Evolutionary conservation across 1,140 invertebrate species (phyloP).

Genomic region (Eurosta solidaginis): DNA sequence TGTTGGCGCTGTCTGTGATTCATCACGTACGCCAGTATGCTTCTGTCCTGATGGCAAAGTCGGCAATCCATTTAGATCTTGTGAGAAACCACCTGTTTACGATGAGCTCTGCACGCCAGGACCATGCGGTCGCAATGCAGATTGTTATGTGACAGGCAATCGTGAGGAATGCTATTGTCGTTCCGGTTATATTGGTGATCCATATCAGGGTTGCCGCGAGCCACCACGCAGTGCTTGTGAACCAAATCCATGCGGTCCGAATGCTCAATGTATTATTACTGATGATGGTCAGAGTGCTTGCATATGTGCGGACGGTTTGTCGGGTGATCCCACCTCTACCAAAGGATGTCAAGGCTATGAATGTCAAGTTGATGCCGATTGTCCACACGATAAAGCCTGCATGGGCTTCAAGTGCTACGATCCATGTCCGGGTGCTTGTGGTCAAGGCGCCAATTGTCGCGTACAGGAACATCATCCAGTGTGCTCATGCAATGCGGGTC

Average conservation of each 20-base stretch:
- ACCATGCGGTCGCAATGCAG: conserved; percentile 77
- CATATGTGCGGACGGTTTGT: conserved; percentile 73
- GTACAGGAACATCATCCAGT: conserved; percentile 78
- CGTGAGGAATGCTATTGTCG: conserved; percentile 79
- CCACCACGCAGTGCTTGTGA: conserved; percentile 69
- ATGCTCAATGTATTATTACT: conserved; percentile 72
- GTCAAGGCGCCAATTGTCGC: conserved; percentile 71
- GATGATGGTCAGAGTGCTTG: conserved; percentile 72
- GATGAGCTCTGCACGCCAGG: conserved; percentile 74
- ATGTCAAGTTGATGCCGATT: conserved; percentile 78
- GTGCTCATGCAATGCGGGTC: conserved; percentile 72
- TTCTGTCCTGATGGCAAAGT: conserved; percentile 76
- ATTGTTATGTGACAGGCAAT: conserved; percentile 76
- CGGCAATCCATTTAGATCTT: conserved; percentile 79
- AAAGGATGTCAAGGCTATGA: conserved; percentile 75
- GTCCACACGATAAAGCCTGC: conserved; percentile 71
- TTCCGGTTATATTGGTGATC: conserved; percentile 74
- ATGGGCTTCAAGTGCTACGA: conserved; percentile 77
- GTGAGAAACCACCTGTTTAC: conserved; percentile 64
- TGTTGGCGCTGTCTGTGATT: conserved; percentile 76
- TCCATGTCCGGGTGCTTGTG: conserved; percentile 81
- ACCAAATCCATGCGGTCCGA: conserved; percentile 79
- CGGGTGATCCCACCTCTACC: conserved; percentile 75
- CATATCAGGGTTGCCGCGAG: conserved; percentile 72
- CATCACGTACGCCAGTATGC: conserved; percentile 74